Conservation (phyloP, 2,888 invertebrate species). For the Ditula angustiorana region DNA sequence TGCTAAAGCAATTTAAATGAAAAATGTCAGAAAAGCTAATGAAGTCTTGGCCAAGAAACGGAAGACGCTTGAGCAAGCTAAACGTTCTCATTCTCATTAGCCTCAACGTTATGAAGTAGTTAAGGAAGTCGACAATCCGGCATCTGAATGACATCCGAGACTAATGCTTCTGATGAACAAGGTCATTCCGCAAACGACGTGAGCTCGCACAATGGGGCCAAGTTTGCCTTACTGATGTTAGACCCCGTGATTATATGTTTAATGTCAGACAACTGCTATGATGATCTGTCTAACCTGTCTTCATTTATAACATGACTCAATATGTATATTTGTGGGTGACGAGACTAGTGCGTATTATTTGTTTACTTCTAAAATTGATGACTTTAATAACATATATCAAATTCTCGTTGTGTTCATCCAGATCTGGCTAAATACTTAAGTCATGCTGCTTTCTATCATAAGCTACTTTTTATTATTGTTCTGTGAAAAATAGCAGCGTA, state of each 20-base stretch:
- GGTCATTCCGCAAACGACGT: slow-evolving; percentile 36
- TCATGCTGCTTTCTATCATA: background rate
- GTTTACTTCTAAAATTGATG: background rate
- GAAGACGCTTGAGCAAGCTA: slow-evolving; percentile 4
- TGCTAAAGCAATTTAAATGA: no score
- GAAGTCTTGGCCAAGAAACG: slow-evolving; percentile 3
- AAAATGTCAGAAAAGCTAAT: slow-evolving; percentile 2
- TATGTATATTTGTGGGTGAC: background rate
- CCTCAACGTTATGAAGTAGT: slow-evolving; percentile 29
- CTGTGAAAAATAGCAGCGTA: slow-evolving; percentile 7
- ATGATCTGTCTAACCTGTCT: slow-evolving; percentile 8
- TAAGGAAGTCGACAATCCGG: slow-evolving; percentile 38
- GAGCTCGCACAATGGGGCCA: slow-evolving; percentile 14
- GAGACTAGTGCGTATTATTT: background rate
- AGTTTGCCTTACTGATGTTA: slow-evolving; percentile 21
- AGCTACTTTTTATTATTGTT: slow-evolving; percentile 6
- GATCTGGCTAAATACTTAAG: background rate
- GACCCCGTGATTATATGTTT: slow-evolving; percentile 24
- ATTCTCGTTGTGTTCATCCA: background rate
- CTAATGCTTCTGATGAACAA: slow-evolving; percentile 39
- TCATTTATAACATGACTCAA: slow-evolving; percentile 9
- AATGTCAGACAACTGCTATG: slow-evolving; percentile 12
- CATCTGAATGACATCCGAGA: slow-evolving; percentile 38
- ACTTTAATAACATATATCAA: background rate
- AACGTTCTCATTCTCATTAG: slow-evolving; percentile 24